Conservation (phyloP, 2,888 invertebrate species). For the Nycteola revayana region DNA sequence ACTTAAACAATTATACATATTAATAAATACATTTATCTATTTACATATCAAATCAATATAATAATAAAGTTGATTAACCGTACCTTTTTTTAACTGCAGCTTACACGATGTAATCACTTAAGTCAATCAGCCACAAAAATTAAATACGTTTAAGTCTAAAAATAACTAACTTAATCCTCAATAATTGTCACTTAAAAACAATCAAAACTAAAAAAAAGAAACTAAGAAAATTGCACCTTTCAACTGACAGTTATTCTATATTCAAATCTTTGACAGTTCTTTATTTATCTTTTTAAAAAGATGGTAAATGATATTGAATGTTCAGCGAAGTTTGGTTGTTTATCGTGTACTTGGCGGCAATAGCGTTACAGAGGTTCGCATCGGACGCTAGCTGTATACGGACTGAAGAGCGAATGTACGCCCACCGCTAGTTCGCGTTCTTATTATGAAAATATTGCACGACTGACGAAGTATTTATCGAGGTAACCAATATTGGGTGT, state of each 20-base stretch:
- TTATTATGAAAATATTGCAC: conserved; percentile 27
- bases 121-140: no score
- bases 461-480: conserved; percentile 6
- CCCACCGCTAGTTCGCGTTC: conserved; percentile 22
- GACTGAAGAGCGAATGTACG: conserved; percentile 37
- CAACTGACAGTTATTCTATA: conserved; percentile 10
- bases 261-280: conserved; percentile 1
- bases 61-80: no score
- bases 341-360: conserved; percentile 30
- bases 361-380: conserved; percentile 38
- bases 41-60: no score
- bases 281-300: conserved; percentile 1
- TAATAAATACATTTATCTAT: no score
- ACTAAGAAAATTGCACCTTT: conserved; percentile 12
- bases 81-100: no score
- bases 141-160: no score
- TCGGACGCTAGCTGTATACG: conserved; percentile 38
- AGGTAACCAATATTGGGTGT: no score
- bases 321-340: conserved; percentile 30
- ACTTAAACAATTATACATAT: no score
- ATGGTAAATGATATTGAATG: conserved; percentile 3
- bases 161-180: no score
- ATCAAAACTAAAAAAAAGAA: background rate
- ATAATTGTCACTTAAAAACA: no score
- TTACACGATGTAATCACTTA: no score